Evolutionary conservation across 1,140 invertebrate genomes (phyloP), one percentile per base, ranked within the genome.

Genomic region (Hyposmocoma kahamanoa): DNA sequence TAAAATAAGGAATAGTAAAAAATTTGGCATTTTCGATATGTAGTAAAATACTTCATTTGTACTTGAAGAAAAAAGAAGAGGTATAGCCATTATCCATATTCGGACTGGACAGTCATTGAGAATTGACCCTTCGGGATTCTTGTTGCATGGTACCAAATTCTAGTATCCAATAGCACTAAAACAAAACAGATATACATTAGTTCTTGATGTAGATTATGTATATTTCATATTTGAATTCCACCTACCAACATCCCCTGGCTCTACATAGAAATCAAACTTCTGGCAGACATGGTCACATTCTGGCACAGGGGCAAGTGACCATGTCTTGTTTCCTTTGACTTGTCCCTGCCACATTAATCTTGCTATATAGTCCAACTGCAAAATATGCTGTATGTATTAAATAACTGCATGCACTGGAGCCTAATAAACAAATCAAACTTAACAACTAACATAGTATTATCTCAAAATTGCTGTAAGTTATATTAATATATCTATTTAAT

Each of bases 321-420:
- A 98, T 1, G 88, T 92, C 84, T 98, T 98, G 57, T 88, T 91
- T 0, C 96, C 96, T 62, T 89, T 90, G 22, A 98, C 89, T 86
- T 98, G 96, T 0, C 95, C 96, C 86, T 98, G 96, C 96, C 96
- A 98, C 88, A 97, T 97, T 3, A 97, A 89, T 42, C 95, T 88
- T 45, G 93, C 90, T 47, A 98, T 97, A 68, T 96, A 95, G 86
- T 98, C 96, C 65, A 98, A 84, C 96, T 97, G 72, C 50, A 88
- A 87, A 50, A 17, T 44, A 36, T 1, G 9, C 28, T n/a, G n/a
- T n/a, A n/a, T n/a, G n/a, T n/a, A n/a, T n/a, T n/a, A n/a, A 6
- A 28, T 28, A 28, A 11, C 6, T 28, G 11, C 24, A 59, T 58
- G 22, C 39, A 32, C 18, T 2, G 2, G n/a, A 11, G 10, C 22